Evolutionary conservation across 2,113 vertebrate species (phyloP).

Genomic region (Isurus oxyrinchus): DNA sequence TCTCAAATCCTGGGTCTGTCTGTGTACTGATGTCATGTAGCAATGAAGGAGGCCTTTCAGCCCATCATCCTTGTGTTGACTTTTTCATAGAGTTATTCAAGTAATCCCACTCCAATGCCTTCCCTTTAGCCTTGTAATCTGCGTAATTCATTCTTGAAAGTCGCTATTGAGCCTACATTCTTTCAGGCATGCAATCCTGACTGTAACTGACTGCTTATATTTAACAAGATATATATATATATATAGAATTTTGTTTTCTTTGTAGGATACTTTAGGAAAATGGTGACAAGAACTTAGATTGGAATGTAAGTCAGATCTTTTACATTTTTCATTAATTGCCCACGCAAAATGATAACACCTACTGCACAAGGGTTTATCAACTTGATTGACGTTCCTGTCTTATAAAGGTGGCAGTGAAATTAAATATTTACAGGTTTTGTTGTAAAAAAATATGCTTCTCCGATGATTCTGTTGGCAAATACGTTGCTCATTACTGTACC

Average conservation of each 20-base stretch:
- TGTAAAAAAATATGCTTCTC: neutral
- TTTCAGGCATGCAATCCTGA: neutral
- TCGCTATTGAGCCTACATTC: neutral
- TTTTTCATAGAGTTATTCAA: neutral
- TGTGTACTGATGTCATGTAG: neutral
- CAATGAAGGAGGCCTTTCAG: too few species aligned
- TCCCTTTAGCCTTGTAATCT: too few species aligned
- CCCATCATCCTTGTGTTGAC: neutral
- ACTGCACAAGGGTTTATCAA: neutral
- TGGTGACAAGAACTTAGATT: neutral
- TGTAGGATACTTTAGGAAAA: neutral
- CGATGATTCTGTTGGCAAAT: neutral
- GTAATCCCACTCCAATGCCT: neutral
- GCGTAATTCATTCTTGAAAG: neutral
- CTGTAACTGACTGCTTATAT: neutral
- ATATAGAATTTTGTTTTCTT: neutral
- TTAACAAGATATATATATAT: neutral
- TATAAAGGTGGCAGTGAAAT: neutral
- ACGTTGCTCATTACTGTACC: neutral
- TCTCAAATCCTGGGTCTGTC: neutral
- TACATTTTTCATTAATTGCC: neutral
- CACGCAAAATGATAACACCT: neutral
- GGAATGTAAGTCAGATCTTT: neutral
- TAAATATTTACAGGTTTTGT: neutral
- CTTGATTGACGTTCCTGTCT: neutral